These are phyloP conservation scores for Sphenodon punctatus DNA, from an alignment of 2,797 vertebrate species.

Conservation along the genomic window DNA sequence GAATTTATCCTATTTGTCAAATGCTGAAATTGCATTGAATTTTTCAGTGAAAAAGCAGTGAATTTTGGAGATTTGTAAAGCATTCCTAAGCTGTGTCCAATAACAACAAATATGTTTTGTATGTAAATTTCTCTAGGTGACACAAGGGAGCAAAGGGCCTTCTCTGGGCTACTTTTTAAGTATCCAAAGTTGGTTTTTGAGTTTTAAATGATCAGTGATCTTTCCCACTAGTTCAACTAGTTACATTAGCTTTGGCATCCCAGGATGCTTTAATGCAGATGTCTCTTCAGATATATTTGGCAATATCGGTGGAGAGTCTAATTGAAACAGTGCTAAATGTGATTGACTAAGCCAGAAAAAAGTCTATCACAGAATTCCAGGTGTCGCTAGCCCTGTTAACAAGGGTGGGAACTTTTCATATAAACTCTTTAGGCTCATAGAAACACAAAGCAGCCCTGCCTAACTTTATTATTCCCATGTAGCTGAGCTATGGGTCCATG, in stretches of 20 bases:
- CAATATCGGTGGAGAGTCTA: background rate
- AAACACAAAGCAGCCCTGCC: too few relatives aligned
- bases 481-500: too few relatives aligned
- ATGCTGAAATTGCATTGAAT: too few relatives aligned
- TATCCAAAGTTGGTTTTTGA: constrained; percentile 34
- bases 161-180: background rate
- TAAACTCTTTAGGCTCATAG: background rate
- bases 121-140: constrained; percentile 12
- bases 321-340: fast-evolving
- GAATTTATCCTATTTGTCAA: too few relatives aligned
- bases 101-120: constrained; percentile 18
- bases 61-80: background rate
- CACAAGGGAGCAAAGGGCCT: constrained; percentile 28
- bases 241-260: constrained; percentile 11
- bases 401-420: background rate
- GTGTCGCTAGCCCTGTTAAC: background rate
- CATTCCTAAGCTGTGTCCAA: constrained; percentile 8
- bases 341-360: background rate
- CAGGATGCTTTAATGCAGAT: constrained; percentile 9
- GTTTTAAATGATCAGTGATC: constrained; percentile 36
- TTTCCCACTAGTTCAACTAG: constrained; percentile 48
- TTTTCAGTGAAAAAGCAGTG: too few relatives aligned
- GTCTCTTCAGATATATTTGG: constrained; percentile 25
- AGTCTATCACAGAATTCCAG: background rate
- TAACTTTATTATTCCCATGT: too few relatives aligned